Base-by-base conservation (phyloP, 2,888 invertebrate species). In the Agrotis segetum region DNA sequence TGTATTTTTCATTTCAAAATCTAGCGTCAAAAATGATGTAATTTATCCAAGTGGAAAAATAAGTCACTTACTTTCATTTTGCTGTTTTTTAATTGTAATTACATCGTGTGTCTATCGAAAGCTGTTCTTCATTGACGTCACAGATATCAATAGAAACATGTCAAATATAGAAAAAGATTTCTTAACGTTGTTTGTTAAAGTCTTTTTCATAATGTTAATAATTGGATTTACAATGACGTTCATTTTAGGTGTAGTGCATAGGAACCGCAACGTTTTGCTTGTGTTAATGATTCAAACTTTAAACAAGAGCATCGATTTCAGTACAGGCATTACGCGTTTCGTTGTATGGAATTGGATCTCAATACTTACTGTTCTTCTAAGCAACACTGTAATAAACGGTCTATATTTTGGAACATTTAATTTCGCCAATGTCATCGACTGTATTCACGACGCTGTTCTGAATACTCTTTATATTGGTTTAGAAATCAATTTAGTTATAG, bases 1-100 rank as follows among this genome's bases (percentile, higher is more conserved):
- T 13, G 29, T 34, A 0, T 52, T 62, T 29, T 19, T 62, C 11
- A 52, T 29, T 52, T 6, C 62, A 62, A 62, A 62, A 52, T 52
- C 29, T 29, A 52, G 19, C 6, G 5, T 62, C 11, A 52, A 11
- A 62, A 1, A 19, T 62, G 11, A n/a, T 34, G 29, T n/a, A 11
- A 59, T 53, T 24, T 53, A 53, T 24, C 17, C 53, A 9, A 5
- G 17, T 24, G 53, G 53, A 3, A 53, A 3, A 24, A 24, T 53
- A 17, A 24, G 17, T 24, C 53, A 5, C 53, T 24, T 24, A 24
- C 3, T 53, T 24, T 53, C 17, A 24, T 53, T 53, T 24, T 53
- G 1, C 53, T 53, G 53, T 24, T 24, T 53, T 16, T 17, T 53
- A 24, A 17, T 53, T 53, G 4, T 53, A 16, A 53, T 24, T 53